Conservation (phyloP, 2,888 invertebrate species). For the Cecidostiba fungosa region DNA sequence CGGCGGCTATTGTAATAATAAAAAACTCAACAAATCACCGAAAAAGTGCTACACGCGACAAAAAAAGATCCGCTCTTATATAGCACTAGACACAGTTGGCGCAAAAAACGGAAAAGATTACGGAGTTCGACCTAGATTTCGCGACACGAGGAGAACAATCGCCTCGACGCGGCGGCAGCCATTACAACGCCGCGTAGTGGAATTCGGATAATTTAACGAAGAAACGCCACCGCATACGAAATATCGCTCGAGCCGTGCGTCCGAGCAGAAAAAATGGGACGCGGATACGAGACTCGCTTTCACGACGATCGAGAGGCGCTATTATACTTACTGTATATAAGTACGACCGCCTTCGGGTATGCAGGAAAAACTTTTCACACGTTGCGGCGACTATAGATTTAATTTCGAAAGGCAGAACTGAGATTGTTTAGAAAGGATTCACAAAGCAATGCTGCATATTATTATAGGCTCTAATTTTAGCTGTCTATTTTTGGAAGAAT, state of each 20-base stretch:
- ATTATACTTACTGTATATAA: neutral
- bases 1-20: neutral
- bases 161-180: neutral
- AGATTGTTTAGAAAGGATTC: no score
- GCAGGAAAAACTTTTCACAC: constrained; percentile 23
- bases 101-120: neutral
- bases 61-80: neutral
- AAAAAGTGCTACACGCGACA: neutral
- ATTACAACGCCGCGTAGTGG: neutral
- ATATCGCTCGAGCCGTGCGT: constrained; percentile 33
- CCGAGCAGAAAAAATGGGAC: constrained; percentile 58
- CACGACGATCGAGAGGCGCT: constrained; percentile 26
- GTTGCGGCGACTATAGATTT: neutral
- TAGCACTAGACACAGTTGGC: neutral
- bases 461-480: no score
- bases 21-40: neutral
- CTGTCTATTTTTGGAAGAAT: no score
- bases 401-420: neutral
- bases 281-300: constrained; percentile 54
- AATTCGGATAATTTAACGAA: constrained; percentile 46
- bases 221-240: constrained; percentile 16
- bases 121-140: constrained; percentile 26
- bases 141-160: neutral
- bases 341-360: neutral
- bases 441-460: no score